phyloP scores from a whole-genome alignment of 2,797 vertebrate species.

The Babyrousa celebensis region DNA sequence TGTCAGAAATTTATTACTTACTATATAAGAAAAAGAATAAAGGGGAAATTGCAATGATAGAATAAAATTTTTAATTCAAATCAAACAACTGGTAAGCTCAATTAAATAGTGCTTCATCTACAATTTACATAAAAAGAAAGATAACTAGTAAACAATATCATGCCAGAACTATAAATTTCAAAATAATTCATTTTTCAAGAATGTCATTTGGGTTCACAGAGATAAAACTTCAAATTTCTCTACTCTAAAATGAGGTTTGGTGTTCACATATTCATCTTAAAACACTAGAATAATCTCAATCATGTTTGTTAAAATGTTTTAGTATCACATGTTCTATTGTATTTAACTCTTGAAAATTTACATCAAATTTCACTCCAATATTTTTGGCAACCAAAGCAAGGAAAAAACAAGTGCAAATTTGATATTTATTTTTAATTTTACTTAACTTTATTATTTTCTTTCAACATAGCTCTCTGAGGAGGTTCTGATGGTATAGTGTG shows the following conservation, averaged over 20 bases:
- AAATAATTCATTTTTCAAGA: background rate
- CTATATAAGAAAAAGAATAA: background rate
- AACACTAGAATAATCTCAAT: background rate
- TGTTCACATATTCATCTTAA: background rate
- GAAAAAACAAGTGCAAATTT: background rate
- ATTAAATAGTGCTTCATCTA: background rate
- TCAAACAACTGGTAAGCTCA: slow-evolving; percentile 1
- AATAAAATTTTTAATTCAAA: background rate
- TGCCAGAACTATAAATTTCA: background rate
- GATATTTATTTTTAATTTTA: background rate
- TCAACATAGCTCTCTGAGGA: too few relatives aligned
- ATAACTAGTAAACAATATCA: background rate
- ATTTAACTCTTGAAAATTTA: background rate
- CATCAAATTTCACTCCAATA: background rate
- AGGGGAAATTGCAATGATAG: background rate
- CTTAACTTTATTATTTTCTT: background rate
- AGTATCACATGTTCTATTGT: background rate
- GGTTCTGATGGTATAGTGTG: too few relatives aligned
- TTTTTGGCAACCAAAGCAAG: background rate
- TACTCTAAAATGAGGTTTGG: background rate
- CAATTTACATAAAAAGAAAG: background rate
- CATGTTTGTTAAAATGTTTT: background rate
- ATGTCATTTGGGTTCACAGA: background rate
- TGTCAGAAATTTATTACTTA: background rate
- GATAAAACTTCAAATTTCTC: background rate